A percentile compares a stretch with the other conserved stretches of the same genome.
Evolutionary conservation across 2,113 vertebrate genomes (phyloP).

Genomic region (Chascanopsetta lugubris): DNA sequence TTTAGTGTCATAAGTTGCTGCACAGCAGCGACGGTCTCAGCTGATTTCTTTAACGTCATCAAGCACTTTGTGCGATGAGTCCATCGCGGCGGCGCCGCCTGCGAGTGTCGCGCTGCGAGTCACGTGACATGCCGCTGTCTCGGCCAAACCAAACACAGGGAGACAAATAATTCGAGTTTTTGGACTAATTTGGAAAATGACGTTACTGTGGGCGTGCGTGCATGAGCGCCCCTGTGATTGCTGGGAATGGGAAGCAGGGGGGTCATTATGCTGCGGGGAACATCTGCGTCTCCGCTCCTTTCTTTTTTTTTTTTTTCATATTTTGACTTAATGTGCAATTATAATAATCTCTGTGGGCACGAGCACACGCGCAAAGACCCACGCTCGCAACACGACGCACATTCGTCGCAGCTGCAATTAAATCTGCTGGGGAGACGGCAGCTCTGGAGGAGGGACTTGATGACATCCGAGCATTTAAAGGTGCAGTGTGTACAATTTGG

Average conservation of each 20-base stretch:
- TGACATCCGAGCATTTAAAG: too few relatives aligned
- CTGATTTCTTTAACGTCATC: conserved; percentile 46
- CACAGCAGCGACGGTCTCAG: conserved; percentile 23
- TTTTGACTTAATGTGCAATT: conserved; percentile 44
- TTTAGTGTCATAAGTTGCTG: conserved; percentile 9
- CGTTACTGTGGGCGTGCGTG: background rate
- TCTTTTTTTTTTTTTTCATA: conserved; percentile 29
- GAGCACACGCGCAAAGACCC: background rate
- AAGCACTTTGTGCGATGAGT: conserved; percentile 28
- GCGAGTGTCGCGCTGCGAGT: too few relatives aligned
- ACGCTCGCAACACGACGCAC: conserved; percentile 11
- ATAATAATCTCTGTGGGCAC: conserved; percentile 43
- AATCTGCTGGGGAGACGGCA: conserved; percentile 20
- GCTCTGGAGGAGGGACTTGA: conserved; percentile 18
- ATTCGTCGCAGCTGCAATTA: conserved; percentile 46
- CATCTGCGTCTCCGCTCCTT: conserved; percentile 38
- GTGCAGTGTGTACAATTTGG: too few relatives aligned
- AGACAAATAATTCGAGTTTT: conserved; percentile 50
- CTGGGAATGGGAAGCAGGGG: conserved; percentile 38
- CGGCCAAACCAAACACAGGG: conserved; percentile 43
- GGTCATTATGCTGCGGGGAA: conserved; percentile 54
- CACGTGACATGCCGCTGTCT: conserved; percentile 33
- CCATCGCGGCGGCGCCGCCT: conserved; percentile 20
- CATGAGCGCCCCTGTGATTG: conserved; percentile 46
- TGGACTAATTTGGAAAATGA: conserved; percentile 40